phyloP scores from a whole-genome alignment of 2,888 invertebrate species.

The Abrostola triplasia region DNA sequence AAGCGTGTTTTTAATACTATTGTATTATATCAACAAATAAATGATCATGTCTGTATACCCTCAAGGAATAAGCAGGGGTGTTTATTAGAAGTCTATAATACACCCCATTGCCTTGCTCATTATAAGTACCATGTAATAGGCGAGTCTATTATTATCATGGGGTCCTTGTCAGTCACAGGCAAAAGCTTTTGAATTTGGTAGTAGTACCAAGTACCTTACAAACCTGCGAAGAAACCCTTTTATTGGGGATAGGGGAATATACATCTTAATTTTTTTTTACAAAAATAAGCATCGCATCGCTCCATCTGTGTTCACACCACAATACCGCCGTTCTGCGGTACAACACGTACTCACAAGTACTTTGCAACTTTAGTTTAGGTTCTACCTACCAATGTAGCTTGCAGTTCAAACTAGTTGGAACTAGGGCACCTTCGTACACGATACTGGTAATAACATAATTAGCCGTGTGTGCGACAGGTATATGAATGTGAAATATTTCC shows the following conservation, averaged over 20 bases:
- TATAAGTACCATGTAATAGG: too few species aligned
- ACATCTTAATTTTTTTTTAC: neutral
- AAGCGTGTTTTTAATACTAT: too few species aligned
- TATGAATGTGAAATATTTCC: conserved; percentile 40
- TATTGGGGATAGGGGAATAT: too few species aligned
- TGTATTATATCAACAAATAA: too few species aligned
- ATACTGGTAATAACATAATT: conserved; percentile 38
- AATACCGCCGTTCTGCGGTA: conserved; percentile 27
- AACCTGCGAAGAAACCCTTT: too few species aligned
- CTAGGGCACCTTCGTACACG: conserved; percentile 49
- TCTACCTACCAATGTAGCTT: conserved; percentile 43
- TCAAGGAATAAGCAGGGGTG: too few species aligned
- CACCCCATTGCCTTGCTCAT: too few species aligned
- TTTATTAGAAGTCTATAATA: too few species aligned
- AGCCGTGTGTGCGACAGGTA: conserved; percentile 26
- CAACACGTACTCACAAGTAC: conserved; percentile 35
- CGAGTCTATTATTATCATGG: too few species aligned
- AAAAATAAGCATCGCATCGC: conserved; percentile 1
- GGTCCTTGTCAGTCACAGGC: too few species aligned
- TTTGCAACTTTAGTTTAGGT: conserved; percentile 41
- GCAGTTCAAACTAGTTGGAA: conserved; percentile 48
- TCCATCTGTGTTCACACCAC: neutral
- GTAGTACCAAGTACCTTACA: neutral
- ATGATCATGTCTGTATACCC: too few species aligned
- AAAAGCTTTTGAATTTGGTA: too few species aligned